These are phyloP conservation scores for Thalassaphorura encarpata DNA, from an alignment of 1,140 invertebrate species.

Conservation along the genomic window DNA sequence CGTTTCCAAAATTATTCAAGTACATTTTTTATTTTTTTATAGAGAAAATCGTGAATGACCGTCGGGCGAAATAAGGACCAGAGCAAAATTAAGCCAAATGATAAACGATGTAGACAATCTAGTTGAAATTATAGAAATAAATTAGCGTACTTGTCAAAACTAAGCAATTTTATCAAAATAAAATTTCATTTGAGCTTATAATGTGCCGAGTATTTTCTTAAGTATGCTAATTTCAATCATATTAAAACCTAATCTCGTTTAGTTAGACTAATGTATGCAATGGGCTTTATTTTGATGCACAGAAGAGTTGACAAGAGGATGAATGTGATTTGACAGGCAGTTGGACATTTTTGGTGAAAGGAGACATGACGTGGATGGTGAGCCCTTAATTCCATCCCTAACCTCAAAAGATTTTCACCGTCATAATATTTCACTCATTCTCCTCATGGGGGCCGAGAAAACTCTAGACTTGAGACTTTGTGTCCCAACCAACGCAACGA, in stretches of 20 bases:
- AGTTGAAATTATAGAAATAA: background rate
- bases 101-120: background rate
- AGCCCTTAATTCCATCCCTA: slow-evolving; percentile 7
- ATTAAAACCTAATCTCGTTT: background rate
- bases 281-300: background rate
- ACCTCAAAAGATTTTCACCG: slow-evolving; percentile 9
- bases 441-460: background rate
- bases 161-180: background rate
- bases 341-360: background rate
- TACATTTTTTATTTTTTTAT: background rate
- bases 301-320: slow-evolving; percentile 3
- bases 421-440: slow-evolving; percentile 13
- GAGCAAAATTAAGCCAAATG: background rate
- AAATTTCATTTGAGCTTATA: background rate
- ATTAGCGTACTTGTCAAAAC: background rate
- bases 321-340: slow-evolving; percentile 3
- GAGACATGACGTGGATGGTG: background rate
- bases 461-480: background rate
- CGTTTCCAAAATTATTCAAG: too few species aligned
- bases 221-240: background rate
- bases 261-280: background rate
- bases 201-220: background rate
- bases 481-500: background rate
- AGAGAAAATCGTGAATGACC: background rate
- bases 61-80: background rate